Conservation (phyloP, 2,888 invertebrate species). For the Hydraecia micacea region DNA sequence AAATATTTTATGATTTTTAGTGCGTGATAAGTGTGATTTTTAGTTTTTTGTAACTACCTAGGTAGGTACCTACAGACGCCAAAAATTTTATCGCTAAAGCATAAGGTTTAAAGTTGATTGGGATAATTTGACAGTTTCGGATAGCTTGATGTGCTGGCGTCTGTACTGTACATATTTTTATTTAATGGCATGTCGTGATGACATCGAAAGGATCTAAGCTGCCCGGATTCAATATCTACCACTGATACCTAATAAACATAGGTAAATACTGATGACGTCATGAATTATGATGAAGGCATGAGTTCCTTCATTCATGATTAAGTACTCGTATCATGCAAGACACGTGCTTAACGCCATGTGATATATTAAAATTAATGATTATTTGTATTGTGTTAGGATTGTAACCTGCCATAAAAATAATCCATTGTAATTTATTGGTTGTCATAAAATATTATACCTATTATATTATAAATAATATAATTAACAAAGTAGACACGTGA, state of each 20-base stretch:
- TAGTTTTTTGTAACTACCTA: too few species aligned
- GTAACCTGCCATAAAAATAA: constrained; percentile 36
- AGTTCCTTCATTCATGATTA: constrained; percentile 43
- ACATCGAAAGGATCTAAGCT: background rate
- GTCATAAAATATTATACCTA: constrained; percentile 33
- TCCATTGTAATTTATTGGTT: constrained; percentile 45
- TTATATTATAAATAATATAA: constrained; percentile 31
- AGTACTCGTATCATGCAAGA: constrained; percentile 29
- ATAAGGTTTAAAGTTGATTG: too few species aligned
- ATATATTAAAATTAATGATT: constrained; percentile 49
- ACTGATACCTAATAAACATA: background rate
- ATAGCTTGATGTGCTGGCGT: too few species aligned
- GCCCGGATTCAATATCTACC: background rate
- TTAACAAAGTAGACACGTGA: constrained; percentile 32
- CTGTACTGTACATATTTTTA: background rate
- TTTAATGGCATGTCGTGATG: background rate
- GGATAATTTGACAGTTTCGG: too few species aligned
- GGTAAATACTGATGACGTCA: background rate
- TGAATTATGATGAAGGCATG: constrained; percentile 28
- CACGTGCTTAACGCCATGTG: constrained; percentile 47
- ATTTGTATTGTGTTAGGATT: constrained; percentile 43
- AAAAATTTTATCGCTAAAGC: too few species aligned
- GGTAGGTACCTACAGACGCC: too few species aligned
- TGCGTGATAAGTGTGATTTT: too few species aligned
- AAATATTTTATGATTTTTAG: background rate